Percentiles rank a stretch among this genome's conserved stretches.
phyloP scores from a whole-genome alignment of 2,797 vertebrate genomes.

The Syngnathus acus region DNA sequence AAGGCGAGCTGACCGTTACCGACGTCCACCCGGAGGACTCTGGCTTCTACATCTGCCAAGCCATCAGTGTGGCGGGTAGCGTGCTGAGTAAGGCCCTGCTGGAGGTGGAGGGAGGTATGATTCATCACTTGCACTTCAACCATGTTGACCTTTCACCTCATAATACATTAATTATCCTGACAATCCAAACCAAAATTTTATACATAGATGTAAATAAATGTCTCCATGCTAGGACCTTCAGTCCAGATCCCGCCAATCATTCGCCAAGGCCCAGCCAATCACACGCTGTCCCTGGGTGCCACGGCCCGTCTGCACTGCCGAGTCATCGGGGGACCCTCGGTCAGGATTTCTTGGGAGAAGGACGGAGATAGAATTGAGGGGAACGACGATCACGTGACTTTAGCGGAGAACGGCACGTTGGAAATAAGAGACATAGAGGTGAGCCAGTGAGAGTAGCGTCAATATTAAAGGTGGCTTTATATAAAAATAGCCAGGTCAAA shows the following conservation, averaged over 20 bases:
- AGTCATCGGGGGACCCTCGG: constrained; percentile 69
- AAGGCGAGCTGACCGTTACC: constrained; percentile 80
- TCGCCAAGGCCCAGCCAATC: constrained; percentile 81
- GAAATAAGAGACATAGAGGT: constrained; percentile 81
- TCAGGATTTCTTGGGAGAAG: constrained; percentile 84
- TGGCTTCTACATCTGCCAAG: constrained; percentile 92
- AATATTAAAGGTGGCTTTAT: not conserved
- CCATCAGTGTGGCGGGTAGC: constrained; percentile 92
- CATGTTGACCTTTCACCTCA: not conserved
- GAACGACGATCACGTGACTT: constrained; percentile 68
- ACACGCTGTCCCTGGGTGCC: constrained; percentile 73
- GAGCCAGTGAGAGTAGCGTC: constrained; percentile 22
- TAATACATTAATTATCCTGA: not conserved
- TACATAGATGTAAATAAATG: not conserved
- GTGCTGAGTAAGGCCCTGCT: constrained; percentile 82
- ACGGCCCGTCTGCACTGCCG: constrained; percentile 75
- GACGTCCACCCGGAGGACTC: constrained; percentile 79
- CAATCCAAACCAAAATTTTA: not conserved
- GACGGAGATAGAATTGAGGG: constrained; percentile 75
- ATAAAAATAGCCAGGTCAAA: not conserved
- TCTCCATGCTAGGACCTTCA: constrained; percentile 56
- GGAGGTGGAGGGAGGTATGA: constrained; percentile 81
- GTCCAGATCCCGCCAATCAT: constrained; percentile 72
- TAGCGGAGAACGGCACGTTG: constrained; percentile 87
- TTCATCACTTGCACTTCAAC: not conserved